Evolutionary conservation across 2,113 vertebrate species (phyloP).

Genomic region (Turnix velox): DNA sequence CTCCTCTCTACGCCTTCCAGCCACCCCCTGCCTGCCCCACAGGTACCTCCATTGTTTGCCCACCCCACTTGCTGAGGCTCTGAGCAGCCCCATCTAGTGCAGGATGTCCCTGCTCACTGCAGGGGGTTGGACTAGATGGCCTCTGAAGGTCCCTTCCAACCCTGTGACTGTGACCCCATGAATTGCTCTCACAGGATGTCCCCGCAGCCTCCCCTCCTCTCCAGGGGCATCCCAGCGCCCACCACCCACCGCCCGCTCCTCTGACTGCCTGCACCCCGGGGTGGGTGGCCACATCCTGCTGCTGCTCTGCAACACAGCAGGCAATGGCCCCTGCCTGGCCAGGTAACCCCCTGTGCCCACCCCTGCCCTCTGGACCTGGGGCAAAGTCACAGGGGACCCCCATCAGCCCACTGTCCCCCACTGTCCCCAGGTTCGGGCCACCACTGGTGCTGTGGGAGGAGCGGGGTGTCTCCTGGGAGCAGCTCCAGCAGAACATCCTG

Average conservation of each 20-base stretch:
- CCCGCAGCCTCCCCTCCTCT: slow-evolving; percentile 79
- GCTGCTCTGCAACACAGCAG: slow-evolving; percentile 85
- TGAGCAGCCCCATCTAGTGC: no score
- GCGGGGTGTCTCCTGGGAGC: slow-evolving; percentile 83
- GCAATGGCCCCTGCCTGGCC: slow-evolving; percentile 73
- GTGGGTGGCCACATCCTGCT: slow-evolving; percentile 76
- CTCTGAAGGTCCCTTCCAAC: no score
- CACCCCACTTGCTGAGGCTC: no score
- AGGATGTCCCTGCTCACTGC: no score
- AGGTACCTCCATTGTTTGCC: slow-evolving; percentile 64
- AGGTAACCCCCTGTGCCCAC: slow-evolving; percentile 69
- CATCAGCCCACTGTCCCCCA: accelerated
- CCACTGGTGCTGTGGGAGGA: slow-evolving; percentile 86
- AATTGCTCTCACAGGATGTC: slow-evolving; percentile 65
- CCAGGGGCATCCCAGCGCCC: slow-evolving; percentile 69
- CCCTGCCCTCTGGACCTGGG: not conserved
- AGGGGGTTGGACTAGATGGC: no score
- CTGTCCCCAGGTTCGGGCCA: slow-evolving; percentile 83
- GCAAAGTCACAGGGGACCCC: accelerated
- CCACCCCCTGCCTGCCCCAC: slow-evolving; percentile 66
- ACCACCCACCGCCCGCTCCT: slow-evolving; percentile 71
- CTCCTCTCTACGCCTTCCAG: slow-evolving; percentile 88
- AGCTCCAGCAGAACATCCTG: slow-evolving; percentile 86
- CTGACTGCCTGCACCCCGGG: slow-evolving; percentile 76
- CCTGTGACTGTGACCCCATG: no score